phyloP scores from a whole-genome alignment of 2,797 vertebrate genomes.

The Chelmon rostratus region DNA sequence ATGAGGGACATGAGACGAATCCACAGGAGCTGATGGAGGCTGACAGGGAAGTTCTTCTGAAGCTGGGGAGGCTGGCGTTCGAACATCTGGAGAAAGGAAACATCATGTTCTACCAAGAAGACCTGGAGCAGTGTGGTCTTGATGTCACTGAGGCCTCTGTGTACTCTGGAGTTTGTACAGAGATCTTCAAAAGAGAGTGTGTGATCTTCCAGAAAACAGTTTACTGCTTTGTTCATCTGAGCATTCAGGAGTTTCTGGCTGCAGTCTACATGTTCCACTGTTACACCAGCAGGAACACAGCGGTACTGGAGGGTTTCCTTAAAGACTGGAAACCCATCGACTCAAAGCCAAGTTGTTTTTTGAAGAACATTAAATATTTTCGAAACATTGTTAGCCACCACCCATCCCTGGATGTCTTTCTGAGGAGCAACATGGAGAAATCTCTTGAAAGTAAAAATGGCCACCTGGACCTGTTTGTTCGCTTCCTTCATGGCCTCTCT shows the following conservation, averaged over 20 bases:
- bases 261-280: conserved; percentile 13
- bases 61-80: conserved; percentile 17
- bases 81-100: conserved; percentile 14
- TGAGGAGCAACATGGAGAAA: neutral
- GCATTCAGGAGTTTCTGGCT: conserved; percentile 28
- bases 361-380: no score
- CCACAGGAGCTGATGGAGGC: conserved; percentile 9
- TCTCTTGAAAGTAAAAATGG: neutral
- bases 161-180: conserved; percentile 20
- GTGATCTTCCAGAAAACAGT: conserved; percentile 14
- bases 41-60: conserved; percentile 3
- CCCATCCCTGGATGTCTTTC: neutral
- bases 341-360: no score
- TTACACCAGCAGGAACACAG: neutral
- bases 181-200: conserved; percentile 19
- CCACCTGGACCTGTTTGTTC: conserved; percentile 16
- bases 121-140: conserved; percentile 5
- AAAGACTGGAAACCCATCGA: no score
- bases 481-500: conserved; percentile 26
- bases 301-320: neutral
- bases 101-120: conserved; percentile 22
- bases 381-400: no score
- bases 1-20: conserved; percentile 2
- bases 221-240: conserved; percentile 20
- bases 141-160: conserved; percentile 1